These are phyloP conservation scores for Elmis aenea DNA, from an alignment of 2,888 invertebrate genomes.

Conservation along the genomic window DNA sequence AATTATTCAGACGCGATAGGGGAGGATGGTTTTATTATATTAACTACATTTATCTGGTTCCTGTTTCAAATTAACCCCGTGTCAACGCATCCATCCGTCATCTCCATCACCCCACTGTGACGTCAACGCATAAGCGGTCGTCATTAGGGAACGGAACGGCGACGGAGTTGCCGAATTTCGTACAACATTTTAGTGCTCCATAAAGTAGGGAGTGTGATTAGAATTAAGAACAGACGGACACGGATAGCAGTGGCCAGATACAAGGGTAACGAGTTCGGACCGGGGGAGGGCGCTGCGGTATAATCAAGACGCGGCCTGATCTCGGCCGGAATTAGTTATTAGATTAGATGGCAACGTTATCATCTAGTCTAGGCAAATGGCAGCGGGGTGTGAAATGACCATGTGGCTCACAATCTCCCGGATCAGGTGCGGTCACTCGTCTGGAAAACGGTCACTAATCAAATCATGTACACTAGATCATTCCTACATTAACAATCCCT, in stretches of 20 bases:
- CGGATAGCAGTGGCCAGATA: slow-evolving; percentile 24
- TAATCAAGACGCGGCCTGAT: slow-evolving; percentile 22
- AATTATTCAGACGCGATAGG: slow-evolving; percentile 23
- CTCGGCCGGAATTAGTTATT: slow-evolving; percentile 32
- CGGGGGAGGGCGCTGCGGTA: slow-evolving; percentile 18
- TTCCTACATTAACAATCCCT: slow-evolving; percentile 24
- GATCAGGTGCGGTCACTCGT: slow-evolving; percentile 34
- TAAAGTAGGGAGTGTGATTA: slow-evolving; percentile 25
- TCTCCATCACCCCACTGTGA: slow-evolving; percentile 26
- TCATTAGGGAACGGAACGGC: slow-evolving; percentile 23
- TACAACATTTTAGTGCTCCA: slow-evolving; percentile 22
- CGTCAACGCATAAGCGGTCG: slow-evolving; percentile 21
- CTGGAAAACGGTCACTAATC: slow-evolving; percentile 36
- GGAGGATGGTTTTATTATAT: slow-evolving; percentile 36
- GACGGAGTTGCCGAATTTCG: slow-evolving; percentile 23
- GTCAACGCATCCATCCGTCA: slow-evolving; percentile 40
- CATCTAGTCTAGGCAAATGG: slow-evolving; percentile 30
- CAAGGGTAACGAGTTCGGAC: slow-evolving; percentile 24
- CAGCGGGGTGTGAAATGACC: slow-evolving; percentile 33
- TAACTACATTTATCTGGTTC: slow-evolving; percentile 43
- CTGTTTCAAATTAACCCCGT: slow-evolving; percentile 43
- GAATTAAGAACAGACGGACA: slow-evolving; percentile 26
- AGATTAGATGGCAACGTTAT: slow-evolving; percentile 34
- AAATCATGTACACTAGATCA: slow-evolving; percentile 34
- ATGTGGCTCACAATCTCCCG: slow-evolving; percentile 28